Base-by-base conservation (phyloP, 2,113 vertebrate species). In the Poeciliopsis prolifica region DNA sequence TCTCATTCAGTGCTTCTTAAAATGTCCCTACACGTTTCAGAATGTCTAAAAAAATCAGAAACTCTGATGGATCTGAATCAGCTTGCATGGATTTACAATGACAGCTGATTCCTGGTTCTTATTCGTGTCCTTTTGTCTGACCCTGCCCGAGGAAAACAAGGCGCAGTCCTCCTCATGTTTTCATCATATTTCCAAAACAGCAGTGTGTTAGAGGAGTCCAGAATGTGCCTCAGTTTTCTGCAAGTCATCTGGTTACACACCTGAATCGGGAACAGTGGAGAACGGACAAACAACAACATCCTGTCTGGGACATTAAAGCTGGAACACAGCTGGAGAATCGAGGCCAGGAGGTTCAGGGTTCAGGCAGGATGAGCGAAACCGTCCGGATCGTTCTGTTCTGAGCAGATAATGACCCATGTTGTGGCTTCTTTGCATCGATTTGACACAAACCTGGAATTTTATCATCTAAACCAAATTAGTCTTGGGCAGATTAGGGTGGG, bases 161-260 rank as follows among this genome's bases (percentile, higher is more conserved):
- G 51, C 7, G 8, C 44, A 73, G 60, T 40, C 13, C 40, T 42
- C 35, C n/a, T 7, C 2, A 8, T 54, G 8, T 61, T 24, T 48
- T 77, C 35, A 29, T 72, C 77, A 67, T 74, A 54, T 15, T 81
- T 3, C 71, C 1, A 61, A 17, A 51, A 28, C 12, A 17, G 6
- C 35, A 61, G 31, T 19, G 14, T 11, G 10, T 37, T 37, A 2
- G 17, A 48, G 44, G 17, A 48, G 4, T 29, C 63, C 60, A 64
- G 33, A 78, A 8, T 65, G n/a, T 62, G 31, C 63, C 67, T 78
- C 48, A 69, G 29, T 48, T 3, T 87, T 85, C 51, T 86, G 86
- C 87, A 86, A 86, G 81, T 89, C 85, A 89, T 86, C 70, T 68
- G 42, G 65, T 69, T 80, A 68, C 35, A 82, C 60, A 84, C 48